Conservation (phyloP, 2,888 invertebrate species). For the Epirrhoe alternata region DNA sequence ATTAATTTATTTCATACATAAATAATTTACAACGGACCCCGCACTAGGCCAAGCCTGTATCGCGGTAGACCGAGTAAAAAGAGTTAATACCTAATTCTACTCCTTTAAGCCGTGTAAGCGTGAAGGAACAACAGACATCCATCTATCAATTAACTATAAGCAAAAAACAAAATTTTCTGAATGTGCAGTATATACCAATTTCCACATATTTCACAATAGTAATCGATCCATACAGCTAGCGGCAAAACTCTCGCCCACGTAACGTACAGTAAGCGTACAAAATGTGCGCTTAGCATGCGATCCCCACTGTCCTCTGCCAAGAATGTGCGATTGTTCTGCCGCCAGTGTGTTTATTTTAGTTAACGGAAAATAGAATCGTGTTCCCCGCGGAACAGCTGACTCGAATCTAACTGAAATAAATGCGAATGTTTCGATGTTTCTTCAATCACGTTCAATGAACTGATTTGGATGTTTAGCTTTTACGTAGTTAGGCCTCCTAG, state of each 20-base stretch:
- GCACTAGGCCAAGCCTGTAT: no score
- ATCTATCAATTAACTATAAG: no score
- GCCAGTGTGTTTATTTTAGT: slow-evolving; percentile 45
- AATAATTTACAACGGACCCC: no score
- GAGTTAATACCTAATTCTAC: no score
- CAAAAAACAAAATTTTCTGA: no score
- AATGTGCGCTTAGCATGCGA: slow-evolving; percentile 45
- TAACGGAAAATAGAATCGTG: slow-evolving; percentile 37
- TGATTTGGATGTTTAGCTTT: neutral
- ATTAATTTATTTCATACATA: no score
- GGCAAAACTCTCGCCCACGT: slow-evolving; percentile 34
- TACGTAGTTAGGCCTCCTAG: no score
- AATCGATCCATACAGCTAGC: slow-evolving; percentile 35
- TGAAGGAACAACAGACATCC: no score
- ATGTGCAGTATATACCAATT: neutral
- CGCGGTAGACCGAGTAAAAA: no score
- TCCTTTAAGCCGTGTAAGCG: no score
- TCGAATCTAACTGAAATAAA: slow-evolving; percentile 7
- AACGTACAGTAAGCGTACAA: slow-evolving; percentile 28
- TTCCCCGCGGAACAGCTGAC: slow-evolving; percentile 29
- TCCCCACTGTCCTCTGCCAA: slow-evolving; percentile 59
- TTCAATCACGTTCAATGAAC: slow-evolving; percentile 1
- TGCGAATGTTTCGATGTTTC: neutral
- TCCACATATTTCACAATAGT: slow-evolving; percentile 9
- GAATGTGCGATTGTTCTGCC: slow-evolving; percentile 62